Evolutionary conservation across 2,113 vertebrate genomes (phyloP).

Genomic region (Tyrannus savana): DNA sequence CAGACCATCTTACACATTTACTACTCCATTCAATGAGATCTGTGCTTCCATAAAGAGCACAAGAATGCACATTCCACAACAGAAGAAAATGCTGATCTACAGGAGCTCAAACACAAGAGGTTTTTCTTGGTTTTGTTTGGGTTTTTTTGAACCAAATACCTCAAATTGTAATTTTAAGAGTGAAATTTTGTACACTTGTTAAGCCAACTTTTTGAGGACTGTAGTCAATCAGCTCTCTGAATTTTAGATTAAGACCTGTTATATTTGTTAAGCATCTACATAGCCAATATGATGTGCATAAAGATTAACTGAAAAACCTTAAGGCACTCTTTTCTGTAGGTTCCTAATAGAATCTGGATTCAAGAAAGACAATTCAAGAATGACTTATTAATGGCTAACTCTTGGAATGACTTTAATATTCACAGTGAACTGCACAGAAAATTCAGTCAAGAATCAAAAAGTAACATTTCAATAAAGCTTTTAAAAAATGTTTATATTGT

Average conservation of each 20-base stretch:
- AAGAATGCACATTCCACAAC: not conserved
- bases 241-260: not conserved
- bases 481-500: not conserved
- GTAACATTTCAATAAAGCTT: not conserved
- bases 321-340: not conserved
- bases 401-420: not conserved
- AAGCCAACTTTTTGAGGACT: not conserved
- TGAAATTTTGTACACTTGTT: not conserved
- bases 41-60: not conserved
- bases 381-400: not conserved
- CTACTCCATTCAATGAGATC: not conserved
- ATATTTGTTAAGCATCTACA: not conserved
- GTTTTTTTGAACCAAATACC: not conserved
- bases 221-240: not conserved
- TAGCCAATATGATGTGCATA: not conserved
- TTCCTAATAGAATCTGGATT: not conserved
- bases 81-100: not conserved
- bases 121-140: accelerated
- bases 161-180: not conserved
- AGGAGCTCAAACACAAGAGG: not conserved
- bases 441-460: not conserved
- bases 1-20: not conserved
- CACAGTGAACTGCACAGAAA: not conserved
- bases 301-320: not conserved
- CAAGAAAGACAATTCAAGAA: not conserved